phyloP scores from a whole-genome alignment of 2,113 vertebrate genomes.

The Alethe castanea region DNA sequence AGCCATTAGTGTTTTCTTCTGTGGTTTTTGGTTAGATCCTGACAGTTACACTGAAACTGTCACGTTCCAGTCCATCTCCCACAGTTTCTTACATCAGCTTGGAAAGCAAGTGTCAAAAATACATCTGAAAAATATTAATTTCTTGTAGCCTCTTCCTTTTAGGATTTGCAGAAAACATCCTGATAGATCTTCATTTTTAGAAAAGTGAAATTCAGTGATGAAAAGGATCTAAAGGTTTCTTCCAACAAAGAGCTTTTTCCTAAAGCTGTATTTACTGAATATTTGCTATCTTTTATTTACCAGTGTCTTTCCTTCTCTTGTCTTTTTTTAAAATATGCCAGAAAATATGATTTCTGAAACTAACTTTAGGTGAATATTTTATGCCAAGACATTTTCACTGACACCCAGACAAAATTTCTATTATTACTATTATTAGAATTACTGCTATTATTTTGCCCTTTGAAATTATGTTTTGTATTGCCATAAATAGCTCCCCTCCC shows the following conservation, averaged over 20 bases:
- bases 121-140: not conserved
- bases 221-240: not conserved
- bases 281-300: not conserved
- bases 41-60: conserved; percentile 16
- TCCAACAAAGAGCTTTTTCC: not conserved
- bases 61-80: conserved; percentile 6
- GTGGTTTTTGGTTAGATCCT: not conserved
- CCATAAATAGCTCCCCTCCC: not conserved
- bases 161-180: not conserved
- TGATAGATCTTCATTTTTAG: not conserved
- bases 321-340: not conserved
- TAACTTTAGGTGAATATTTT: not conserved
- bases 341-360: not conserved
- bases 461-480: not conserved
- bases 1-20: not conserved
- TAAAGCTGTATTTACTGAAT: not conserved
- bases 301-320: not conserved
- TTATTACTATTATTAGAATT: not conserved
- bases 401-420: not conserved
- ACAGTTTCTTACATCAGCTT: not conserved
- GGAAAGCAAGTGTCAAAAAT: not conserved
- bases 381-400: not conserved
- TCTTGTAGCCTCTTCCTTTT: not conserved
- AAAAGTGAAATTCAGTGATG: not conserved
- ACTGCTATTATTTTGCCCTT: not conserved